A percentile compares a stretch with the other conserved stretches of the same genome.
These are phyloP conservation scores for Falco columbarius DNA, from an alignment of 2,797 vertebrate species.

Conservation along the genomic window DNA sequence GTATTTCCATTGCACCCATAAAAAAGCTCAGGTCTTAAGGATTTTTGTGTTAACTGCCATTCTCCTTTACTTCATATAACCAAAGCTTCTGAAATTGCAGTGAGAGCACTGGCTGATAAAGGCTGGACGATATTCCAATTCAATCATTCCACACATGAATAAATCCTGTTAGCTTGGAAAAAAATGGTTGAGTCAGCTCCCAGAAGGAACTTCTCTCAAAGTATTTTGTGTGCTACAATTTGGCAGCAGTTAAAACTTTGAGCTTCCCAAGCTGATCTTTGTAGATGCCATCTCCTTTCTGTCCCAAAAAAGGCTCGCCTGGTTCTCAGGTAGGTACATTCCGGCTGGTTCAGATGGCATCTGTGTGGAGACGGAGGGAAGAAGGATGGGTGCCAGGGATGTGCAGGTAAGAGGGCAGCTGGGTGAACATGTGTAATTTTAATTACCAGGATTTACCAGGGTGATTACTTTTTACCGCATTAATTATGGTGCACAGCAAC, in stretches of 20 bases:
- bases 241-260: constrained; percentile 88
- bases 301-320: constrained; percentile 81
- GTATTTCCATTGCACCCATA: constrained; percentile 85
- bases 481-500: not conserved
- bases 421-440: not conserved
- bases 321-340: constrained; percentile 83
- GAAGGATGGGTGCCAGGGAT: constrained; percentile 85
- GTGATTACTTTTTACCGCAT: not conserved
- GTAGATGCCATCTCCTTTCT: constrained; percentile 86
- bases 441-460: not conserved
- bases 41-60: constrained; percentile 85
- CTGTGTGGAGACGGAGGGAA: constrained; percentile 88
- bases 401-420: constrained; percentile 81
- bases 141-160: constrained; percentile 88
- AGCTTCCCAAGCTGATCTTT: constrained; percentile 87
- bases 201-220: constrained; percentile 53
- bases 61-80: constrained; percentile 86
- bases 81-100: constrained; percentile 81
- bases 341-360: constrained; percentile 88
- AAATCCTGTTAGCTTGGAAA: constrained; percentile 84
- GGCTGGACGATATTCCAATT: constrained; percentile 89
- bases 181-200: constrained; percentile 64
- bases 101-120: constrained; percentile 83
- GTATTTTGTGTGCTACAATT: constrained; percentile 65
- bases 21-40: constrained; percentile 85